phyloP scores from a whole-genome alignment of 2,888 invertebrate species.

The Drosophila putrida region DNA sequence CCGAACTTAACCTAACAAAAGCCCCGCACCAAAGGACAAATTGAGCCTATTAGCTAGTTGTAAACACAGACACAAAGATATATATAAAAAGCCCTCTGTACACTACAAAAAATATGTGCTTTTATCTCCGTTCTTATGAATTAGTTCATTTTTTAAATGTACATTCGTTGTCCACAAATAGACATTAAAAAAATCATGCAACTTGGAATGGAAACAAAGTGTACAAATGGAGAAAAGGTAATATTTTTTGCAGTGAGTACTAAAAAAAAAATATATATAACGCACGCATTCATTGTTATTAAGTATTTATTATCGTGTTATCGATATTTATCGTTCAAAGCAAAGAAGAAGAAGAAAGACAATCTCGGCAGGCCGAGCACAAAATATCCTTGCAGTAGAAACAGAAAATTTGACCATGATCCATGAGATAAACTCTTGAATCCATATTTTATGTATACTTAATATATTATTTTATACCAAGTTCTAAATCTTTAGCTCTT shows the following conservation, averaged over 20 bases:
- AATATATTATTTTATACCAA: too few relatives aligned
- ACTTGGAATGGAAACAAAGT: too few relatives aligned
- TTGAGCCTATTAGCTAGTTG: constrained; percentile 58
- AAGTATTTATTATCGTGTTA: constrained; percentile 34
- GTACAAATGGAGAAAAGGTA: too few relatives aligned
- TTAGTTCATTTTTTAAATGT: background rate
- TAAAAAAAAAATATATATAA: constrained; percentile 4
- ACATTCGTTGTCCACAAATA: background rate
- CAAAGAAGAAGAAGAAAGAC: background rate
- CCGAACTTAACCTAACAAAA: constrained; percentile 17
- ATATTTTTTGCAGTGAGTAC: too few relatives aligned
- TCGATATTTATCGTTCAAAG: constrained; percentile 31
- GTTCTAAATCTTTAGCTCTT: background rate
- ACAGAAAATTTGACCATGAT: background rate
- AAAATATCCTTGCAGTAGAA: constrained; percentile 22
- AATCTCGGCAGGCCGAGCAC: constrained; percentile 15
- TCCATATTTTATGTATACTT: background rate
- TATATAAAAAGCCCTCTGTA: too few relatives aligned
- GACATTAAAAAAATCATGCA: too few relatives aligned
- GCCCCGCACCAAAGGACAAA: constrained; percentile 72
- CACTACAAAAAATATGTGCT: background rate
- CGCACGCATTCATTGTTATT: constrained; percentile 45
- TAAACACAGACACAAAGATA: background rate
- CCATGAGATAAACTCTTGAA: background rate
- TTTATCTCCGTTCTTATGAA: background rate